Base-by-base conservation (phyloP, 2,113 vertebrate genomes). In the Mellivora capensis region DNA sequence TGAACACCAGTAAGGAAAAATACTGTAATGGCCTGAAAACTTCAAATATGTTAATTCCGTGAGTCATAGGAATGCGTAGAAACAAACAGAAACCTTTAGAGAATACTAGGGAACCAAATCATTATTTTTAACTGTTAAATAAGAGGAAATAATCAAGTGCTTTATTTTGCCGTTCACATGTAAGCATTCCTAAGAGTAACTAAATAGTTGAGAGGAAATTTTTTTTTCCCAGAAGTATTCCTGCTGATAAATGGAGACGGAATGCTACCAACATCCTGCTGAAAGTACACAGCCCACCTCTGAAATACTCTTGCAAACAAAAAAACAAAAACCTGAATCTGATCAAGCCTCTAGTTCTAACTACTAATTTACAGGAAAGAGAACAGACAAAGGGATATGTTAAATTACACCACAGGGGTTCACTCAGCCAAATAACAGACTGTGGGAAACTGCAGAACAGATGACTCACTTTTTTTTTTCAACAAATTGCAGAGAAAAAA, bases 371-470 rank as follows among this genome's bases (percentile, higher is more conserved):
- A 83, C 37, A 97, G 81, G 89, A 95, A 93, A 69, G 15, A 69
- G 52, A 83, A 82, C 47, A 90, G 81, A 94, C 91, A 74, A 27
- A 67, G 18, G 84, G 90, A 27, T 59, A 42, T 93, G 67, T 87
- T 96, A 49, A 96, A 90, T 93, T 83, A 81, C 4, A 80, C 85
- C 85, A 42, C 0, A 0, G 82, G 92, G 81, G 93, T 91, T 80
- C 62, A 31, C 87, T 93, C 81, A 94, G 49, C 69, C 76, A 47
- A 91, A 92, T 77, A 92, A 79, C 42, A 87, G 88, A 86, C 52
- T 64, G n/a, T 90, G 72, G 82, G 67, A 84, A 96, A 96, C 47
- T 94, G 29, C 80, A 87, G 80, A 96, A 83, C 85, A 96, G 57
- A 87, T 90, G 47, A 96, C 81, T 96, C 29, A 59, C 88, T 64